Evolutionary conservation across 1,140 invertebrate genomes (phyloP).

Genomic region (Latrodectus geometricus): DNA sequence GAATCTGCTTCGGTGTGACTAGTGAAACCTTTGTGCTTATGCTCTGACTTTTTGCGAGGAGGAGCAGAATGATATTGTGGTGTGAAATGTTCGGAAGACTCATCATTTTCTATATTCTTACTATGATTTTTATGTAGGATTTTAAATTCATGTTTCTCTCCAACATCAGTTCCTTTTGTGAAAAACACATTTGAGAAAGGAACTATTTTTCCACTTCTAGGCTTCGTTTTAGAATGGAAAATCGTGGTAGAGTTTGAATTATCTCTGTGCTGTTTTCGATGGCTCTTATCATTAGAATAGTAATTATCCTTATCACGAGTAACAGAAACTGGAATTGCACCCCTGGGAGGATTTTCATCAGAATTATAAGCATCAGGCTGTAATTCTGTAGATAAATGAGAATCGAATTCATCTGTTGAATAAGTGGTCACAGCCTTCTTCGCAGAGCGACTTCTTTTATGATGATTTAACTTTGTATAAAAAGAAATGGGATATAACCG

Average conservation of each 20-base stretch:
- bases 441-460: not conserved
- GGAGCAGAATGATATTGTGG: not conserved
- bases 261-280: not conserved
- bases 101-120: not conserved
- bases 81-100: not conserved
- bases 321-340: not conserved
- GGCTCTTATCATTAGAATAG: not conserved
- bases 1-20: not conserved
- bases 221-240: no score
- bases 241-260: not conserved
- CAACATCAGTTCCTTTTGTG: not conserved
- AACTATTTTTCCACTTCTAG: not conserved
- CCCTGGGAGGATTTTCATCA: not conserved
- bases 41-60: not conserved
- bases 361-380: no score
- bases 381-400: not conserved
- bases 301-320: not conserved
- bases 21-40: not conserved
- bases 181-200: not conserved
- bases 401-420: not conserved
- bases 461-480: not conserved
- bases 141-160: not conserved
- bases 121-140: not conserved
- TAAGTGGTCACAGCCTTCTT: not conserved
- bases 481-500: not conserved